Evolutionary conservation across 1,140 invertebrate species (phyloP), one percentile per base, ranked within the genome.

Genomic region (Riptortus pedestris): DNA sequence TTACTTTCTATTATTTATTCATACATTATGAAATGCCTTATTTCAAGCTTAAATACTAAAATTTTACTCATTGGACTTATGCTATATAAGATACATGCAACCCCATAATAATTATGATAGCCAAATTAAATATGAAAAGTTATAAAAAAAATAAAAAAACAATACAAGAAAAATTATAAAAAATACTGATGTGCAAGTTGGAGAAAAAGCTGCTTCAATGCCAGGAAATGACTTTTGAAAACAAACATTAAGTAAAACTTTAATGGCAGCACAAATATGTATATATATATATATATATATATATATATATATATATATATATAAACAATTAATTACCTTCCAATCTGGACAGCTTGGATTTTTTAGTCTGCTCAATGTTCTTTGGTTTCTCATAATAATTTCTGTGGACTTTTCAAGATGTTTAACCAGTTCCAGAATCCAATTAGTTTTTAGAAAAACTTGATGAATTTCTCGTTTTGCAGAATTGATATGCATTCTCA

Each of bases 401-500:
- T 71, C 59, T 0, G 73, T 71, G 2, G 74, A 75, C 66, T 78
- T 74, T 67, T 80, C 79, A 22, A 75, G 65, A 62, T 74, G 72
- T 65, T 75, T 76, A 0, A 78, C 78, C 0, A 80, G 68, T 16
- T 79, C 77, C 63, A 75, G 77, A 1, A 77, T 66, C 66, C 78
- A 74, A 65, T 79, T 74, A 66, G 75, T 77, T 57, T 81, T 78
- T 1, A 72, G 71, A 47, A 81, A 65, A 11, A 83, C 71, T 62
- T 74, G 71, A 48, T 72, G 73, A 0, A 84, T 69, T 69, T 84
- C 82, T 26, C 75, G 73, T 16, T 75, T 78, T 0, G 86, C 74
- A 64, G 83, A 79, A 51, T 77, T 76, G 22, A 78, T 80, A 62
- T 89, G 85, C 60, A 83, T 77, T 38, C 81, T 74, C 1, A 87